phyloP scores from a whole-genome alignment of 2,113 vertebrate species.

The Urocitellus parryii region DNA sequence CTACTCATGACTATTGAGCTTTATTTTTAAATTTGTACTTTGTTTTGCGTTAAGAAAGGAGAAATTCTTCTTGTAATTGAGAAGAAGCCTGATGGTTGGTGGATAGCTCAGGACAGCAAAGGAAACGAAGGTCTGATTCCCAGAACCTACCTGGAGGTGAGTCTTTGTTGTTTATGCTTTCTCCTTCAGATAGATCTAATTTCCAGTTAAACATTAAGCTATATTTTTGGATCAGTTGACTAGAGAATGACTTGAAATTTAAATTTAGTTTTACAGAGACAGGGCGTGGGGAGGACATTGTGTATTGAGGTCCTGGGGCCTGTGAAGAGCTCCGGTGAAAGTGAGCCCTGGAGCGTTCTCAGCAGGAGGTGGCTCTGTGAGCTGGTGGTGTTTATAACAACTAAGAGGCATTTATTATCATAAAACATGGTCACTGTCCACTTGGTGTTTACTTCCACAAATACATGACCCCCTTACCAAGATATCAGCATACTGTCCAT shows the following conservation, averaged over 20 bases:
- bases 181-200: neutral
- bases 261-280: neutral
- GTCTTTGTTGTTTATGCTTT: slow-evolving; percentile 57
- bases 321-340: neutral
- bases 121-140: slow-evolving; percentile 94
- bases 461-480: neutral
- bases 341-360: neutral
- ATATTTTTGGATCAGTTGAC: neutral
- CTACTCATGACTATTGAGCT: slow-evolving; percentile 25
- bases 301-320: neutral
- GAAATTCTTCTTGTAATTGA: slow-evolving; percentile 90
- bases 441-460: neutral
- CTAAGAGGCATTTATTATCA: neutral
- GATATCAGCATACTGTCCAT: neutral
- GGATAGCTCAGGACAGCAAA: slow-evolving; percentile 91
- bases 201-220: neutral
- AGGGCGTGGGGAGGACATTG: neutral
- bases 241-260: neutral
- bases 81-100: slow-evolving; percentile 95
- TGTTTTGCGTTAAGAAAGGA: slow-evolving; percentile 89
- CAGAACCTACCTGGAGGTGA: slow-evolving; percentile 94
- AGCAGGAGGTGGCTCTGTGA: neutral
- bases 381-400: neutral
- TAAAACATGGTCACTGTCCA: neutral
- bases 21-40: slow-evolving; percentile 47